These are phyloP conservation scores for Agrilus biguttatus DNA, from an alignment of 2,888 invertebrate species.

Conservation along the genomic window DNA sequence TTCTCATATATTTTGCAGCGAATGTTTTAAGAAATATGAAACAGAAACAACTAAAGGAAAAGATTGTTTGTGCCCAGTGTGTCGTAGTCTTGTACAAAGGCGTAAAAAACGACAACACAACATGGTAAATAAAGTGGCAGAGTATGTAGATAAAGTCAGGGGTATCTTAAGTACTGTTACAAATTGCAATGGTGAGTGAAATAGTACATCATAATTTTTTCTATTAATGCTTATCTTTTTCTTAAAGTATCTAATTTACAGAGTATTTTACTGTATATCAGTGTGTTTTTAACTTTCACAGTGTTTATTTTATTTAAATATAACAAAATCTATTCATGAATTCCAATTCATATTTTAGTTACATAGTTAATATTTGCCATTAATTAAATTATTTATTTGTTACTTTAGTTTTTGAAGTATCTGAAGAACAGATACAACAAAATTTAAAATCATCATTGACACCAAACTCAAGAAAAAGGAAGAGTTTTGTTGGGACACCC, in stretches of 20 bases:
- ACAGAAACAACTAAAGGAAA: background rate
- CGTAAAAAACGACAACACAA: conserved; percentile 2
- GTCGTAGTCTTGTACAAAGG: background rate
- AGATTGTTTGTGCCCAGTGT: conserved; percentile 3
- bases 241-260: too few relatives aligned
- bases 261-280: background rate
- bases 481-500: too few relatives aligned
- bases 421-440: background rate
- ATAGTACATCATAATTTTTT: background rate
- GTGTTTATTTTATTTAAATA: background rate
- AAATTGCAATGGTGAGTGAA: conserved; percentile 3
- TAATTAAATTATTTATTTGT: background rate
- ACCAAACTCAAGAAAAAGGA: too few relatives aligned
- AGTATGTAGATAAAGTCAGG: conserved; percentile 1
- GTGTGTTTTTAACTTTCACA: background rate
- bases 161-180: conserved; percentile 1
- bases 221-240: too few relatives aligned
- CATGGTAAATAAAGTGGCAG: background rate
- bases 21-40: conserved; percentile 9
- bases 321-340: too few relatives aligned
- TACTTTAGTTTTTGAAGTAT: conserved; percentile 1
- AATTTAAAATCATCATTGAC: too few relatives aligned
- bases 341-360: too few relatives aligned
- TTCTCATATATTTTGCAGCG: conserved; percentile 10
- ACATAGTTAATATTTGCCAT: too few relatives aligned